Base-by-base conservation (phyloP, 2,797 vertebrate species). In the Artibeus lituratus region DNA sequence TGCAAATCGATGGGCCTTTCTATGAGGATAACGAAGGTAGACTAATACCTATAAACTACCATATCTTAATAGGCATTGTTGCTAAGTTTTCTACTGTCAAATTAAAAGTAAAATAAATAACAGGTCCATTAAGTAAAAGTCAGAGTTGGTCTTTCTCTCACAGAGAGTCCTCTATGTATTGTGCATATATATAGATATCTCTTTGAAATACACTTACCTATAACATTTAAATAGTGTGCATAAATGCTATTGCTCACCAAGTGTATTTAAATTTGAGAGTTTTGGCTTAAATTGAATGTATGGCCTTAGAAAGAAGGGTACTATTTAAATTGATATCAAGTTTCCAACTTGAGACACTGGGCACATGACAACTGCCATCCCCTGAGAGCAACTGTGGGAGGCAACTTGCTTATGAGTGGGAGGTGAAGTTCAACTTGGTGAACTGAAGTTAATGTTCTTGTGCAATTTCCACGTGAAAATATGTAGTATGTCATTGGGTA, bases 21-120 rank as follows among this genome's bases (percentile, higher is more conserved):
- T 76, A 11, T 59, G 10, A 92, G 65, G 87, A 96, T 88, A 83
- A 81, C 16, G 14, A 3, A 89, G 70, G 70, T 90, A 67, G 22
- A 83, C 19, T 18, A 86, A 16, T 49, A 51, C 14, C 42, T 67
- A n/a, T 55, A 42, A 89, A 74, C 7, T n/a, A 18, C 70, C 51
- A 37, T 16, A 90, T 39, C 39, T 35, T 39, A 59, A 42, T 7
- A 70, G 80, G 18, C 69, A 73, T 59, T 39, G 12, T 10, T 53
- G 7, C 53, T n/a, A 35, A 37, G 7, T 73, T 88, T 89, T 49
- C 7, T 35, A 37, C 35, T 90, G 3, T 44, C 12, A 24, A 49
- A 55, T 82, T 88, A 89, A 35, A 59, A 69, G 5, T 59, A 22
- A 89, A 83, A 83, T 49, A 53, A 47, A 42, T 21, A 67, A 8